A percentile compares a stretch with the other conserved stretches of the same genome.
Conservation (phyloP, 2,113 vertebrate genomes). For the Galemys pyrenaicus region DNA sequence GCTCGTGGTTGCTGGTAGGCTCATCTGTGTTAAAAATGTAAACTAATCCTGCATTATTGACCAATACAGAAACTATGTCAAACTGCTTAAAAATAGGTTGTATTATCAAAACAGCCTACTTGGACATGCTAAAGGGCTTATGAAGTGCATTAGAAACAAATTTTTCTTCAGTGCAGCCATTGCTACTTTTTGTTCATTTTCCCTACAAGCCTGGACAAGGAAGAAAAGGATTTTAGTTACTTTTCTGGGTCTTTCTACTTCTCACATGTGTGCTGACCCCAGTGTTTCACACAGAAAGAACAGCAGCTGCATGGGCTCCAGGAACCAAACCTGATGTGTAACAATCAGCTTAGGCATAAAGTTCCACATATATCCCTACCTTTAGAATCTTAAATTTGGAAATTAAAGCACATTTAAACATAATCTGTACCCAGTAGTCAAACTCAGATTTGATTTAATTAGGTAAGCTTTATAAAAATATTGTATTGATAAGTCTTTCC, state of each 20-base stretch:
- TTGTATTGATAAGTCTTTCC: neutral
- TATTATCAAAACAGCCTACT: neutral
- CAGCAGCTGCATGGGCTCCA: neutral
- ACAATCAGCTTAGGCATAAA: neutral
- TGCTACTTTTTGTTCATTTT: neutral
- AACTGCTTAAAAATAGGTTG: neutral
- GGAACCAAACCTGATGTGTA: neutral
- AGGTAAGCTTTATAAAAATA: neutral
- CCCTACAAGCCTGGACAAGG: neutral
- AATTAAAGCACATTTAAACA: neutral
- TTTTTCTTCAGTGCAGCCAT: neutral
- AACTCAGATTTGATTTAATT: neutral
- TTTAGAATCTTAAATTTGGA: neutral
- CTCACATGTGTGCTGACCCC: neutral
- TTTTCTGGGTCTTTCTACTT: neutral
- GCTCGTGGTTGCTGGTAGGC: constrained; percentile 95
- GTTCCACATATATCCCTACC: neutral
- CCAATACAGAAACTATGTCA: neutral
- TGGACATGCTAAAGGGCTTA: neutral
- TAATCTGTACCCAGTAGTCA: neutral
- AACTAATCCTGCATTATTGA: neutral
- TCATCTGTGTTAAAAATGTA: neutral
- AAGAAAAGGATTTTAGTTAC: neutral
- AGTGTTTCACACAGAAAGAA: neutral
- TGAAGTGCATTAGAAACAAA: neutral